A percentile compares a stretch with the other conserved stretches of the same genome.
Evolutionary conservation across 2,797 vertebrate genomes (phyloP).

Genomic region (Cirrhinus mrigala): DNA sequence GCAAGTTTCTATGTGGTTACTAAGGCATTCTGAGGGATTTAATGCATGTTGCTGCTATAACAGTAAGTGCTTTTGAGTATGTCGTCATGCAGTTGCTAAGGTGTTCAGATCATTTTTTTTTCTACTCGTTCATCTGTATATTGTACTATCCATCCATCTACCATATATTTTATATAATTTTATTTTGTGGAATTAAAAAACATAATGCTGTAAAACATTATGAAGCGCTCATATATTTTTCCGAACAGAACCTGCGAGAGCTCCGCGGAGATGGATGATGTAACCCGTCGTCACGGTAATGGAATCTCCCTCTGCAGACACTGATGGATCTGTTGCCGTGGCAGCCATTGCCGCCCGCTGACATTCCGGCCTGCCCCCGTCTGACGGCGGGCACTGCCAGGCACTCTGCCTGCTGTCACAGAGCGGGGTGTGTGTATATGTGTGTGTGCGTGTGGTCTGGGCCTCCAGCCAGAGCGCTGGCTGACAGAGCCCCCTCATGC

Average conservation of each 20-base stretch:
- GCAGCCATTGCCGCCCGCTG: constrained; percentile 47
- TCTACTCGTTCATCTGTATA: not conserved
- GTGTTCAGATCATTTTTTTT: not conserved
- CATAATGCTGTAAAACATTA: not conserved
- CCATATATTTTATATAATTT: not conserved
- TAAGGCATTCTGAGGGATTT: too few relatives aligned
- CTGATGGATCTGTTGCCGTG: constrained; percentile 57
- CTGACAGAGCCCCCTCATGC: constrained; percentile 42
- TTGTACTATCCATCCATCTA: not conserved
- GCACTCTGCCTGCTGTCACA: constrained; percentile 46
- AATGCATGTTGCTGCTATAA: not conserved
- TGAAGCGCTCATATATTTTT: constrained; percentile 18
- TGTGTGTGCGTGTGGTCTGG: constrained; percentile 33
- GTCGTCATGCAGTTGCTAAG: not conserved
- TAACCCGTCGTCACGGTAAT: constrained; percentile 49
- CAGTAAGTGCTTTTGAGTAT: too few relatives aligned
- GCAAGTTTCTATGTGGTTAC: too few relatives aligned
- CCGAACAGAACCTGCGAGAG: constrained; percentile 21
- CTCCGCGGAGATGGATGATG: constrained; percentile 35
- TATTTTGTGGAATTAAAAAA: not conserved
- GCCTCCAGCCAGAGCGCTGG: constrained; percentile 27
- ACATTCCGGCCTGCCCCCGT: constrained; percentile 54
- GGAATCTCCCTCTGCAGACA: constrained; percentile 53
- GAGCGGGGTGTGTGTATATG: constrained; percentile 14
- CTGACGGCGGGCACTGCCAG: constrained; percentile 45